Evolutionary conservation across 2,113 vertebrate genomes (phyloP).

Genomic region (Chascanopsetta lugubris): DNA sequence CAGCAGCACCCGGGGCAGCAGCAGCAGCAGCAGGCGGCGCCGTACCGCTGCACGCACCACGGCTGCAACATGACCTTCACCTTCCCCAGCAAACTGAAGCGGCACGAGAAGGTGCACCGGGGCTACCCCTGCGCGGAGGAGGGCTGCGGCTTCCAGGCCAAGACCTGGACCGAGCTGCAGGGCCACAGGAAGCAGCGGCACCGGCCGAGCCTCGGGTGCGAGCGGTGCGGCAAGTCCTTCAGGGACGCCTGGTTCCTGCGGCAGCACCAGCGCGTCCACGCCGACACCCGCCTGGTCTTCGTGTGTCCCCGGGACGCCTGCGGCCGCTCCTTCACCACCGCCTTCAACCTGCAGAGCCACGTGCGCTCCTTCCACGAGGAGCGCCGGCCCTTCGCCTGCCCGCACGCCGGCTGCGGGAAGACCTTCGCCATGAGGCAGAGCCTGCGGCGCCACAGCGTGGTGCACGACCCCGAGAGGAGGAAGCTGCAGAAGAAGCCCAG

Average conservation of each 20-base stretch:
- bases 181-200: constrained; percentile 86
- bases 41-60: constrained; percentile 84
- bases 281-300: constrained; percentile 75
- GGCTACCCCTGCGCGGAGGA: constrained; percentile 88
- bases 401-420: constrained; percentile 83
- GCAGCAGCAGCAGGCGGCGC: constrained; percentile 84
- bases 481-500: constrained; percentile 69
- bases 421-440: constrained; percentile 92
- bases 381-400: constrained; percentile 82
- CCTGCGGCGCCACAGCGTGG: constrained; percentile 84
- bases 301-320: constrained; percentile 87
- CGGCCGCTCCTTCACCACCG: constrained; percentile 87
- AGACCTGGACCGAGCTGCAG: constrained; percentile 90
- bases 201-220: constrained; percentile 76
- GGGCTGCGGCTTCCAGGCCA: constrained; percentile 84
- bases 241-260: constrained; percentile 84
- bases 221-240: constrained; percentile 84
- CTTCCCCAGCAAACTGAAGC: constrained; percentile 82
- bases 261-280: constrained; percentile 86
- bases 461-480: constrained; percentile 88
- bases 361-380: constrained; percentile 90
- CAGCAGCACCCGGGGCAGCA: too few relatives aligned
- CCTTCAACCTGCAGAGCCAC: constrained; percentile 92
- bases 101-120: constrained; percentile 90
- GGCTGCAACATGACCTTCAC: constrained; percentile 86